These are phyloP conservation scores for Lepidostoma basale DNA, from an alignment of 1,140 invertebrate species.

Conservation along the genomic window DNA sequence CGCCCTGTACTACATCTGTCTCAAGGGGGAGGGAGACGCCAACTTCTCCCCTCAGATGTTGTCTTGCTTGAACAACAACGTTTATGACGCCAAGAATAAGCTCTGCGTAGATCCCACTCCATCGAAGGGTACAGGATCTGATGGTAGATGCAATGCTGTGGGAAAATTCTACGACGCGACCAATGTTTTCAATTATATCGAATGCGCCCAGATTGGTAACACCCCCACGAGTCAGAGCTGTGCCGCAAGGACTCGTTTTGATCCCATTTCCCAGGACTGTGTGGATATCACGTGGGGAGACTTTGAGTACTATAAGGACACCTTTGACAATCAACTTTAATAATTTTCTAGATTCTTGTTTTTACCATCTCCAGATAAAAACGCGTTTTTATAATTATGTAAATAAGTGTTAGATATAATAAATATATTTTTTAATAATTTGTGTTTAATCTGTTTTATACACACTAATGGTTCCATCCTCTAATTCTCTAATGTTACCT, in stretches of 20 bases:
- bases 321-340: too few relatives aligned
- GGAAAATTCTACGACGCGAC: slow-evolving; percentile 9
- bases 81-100: neutral
- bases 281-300: neutral
- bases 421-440: too few relatives aligned
- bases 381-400: too few relatives aligned
- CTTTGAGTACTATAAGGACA: neutral
- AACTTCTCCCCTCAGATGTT: slow-evolving; percentile 20
- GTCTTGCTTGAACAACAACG: neutral
- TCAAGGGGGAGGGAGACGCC: neutral
- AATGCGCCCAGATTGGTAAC: neutral
- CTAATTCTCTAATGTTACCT: too few relatives aligned
- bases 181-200: neutral
- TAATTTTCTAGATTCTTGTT: too few relatives aligned
- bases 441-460: too few relatives aligned
- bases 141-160: neutral
- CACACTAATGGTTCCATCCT: too few relatives aligned
- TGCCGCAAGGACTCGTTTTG: neutral
- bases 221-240: neutral
- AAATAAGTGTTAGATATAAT: too few relatives aligned
- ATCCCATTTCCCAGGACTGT: neutral
- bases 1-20: slow-evolving; percentile 29
- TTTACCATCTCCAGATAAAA: too few relatives aligned
- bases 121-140: neutral
- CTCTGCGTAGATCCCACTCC: slow-evolving; percentile 18